Evolutionary conservation across 2,113 vertebrate species (phyloP).

Genomic region (Spilogale gracilis): DNA sequence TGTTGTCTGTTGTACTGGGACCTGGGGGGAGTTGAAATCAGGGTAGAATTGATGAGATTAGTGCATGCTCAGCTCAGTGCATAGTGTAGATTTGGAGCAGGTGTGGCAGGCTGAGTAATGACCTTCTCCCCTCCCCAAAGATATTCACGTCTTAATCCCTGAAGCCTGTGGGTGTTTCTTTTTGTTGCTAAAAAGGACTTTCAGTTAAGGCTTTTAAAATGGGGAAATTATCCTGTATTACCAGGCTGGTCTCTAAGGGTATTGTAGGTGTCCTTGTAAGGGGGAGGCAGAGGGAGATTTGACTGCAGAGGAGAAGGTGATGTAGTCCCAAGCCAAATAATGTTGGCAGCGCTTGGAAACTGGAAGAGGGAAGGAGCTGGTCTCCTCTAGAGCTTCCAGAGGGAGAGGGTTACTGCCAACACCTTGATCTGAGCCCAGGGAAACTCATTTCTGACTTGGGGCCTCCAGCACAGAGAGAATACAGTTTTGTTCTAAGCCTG

Average conservation of each 20-base stretch:
- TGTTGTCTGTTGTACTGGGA: neutral
- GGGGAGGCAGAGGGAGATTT: neutral
- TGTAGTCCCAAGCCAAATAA: neutral
- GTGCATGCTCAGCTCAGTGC: neutral
- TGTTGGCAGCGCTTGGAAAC: neutral
- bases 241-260: neutral
- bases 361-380: no score
- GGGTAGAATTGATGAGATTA: neutral
- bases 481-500: slow-evolving; percentile 15
- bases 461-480: neutral
- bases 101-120: neutral
- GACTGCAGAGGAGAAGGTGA: neutral
- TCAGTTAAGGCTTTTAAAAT: neutral
- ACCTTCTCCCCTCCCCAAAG: neutral
- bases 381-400: neutral
- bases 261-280: neutral
- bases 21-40: slow-evolving; percentile 1
- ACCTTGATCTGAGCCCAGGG: neutral
- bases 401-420: neutral
- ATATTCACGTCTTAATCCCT: neutral
- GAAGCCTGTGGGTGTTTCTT: neutral
- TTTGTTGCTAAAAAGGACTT: neutral
- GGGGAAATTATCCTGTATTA: neutral
- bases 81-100: neutral
- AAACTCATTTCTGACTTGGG: neutral